phyloP scores from a whole-genome alignment of 1,140 invertebrate species.

The Panonychus citri region DNA sequence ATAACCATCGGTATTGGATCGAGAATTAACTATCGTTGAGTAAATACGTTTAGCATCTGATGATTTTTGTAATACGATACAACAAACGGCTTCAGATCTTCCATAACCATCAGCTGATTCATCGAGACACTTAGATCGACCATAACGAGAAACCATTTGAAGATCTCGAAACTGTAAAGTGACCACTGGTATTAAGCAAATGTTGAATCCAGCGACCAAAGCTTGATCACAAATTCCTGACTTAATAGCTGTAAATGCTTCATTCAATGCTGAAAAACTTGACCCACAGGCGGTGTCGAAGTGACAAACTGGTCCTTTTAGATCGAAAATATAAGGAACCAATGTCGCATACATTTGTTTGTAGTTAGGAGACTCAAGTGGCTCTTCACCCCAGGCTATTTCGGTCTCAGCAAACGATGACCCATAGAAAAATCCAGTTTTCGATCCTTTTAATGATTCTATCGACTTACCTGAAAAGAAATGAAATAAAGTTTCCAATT shows the following conservation, averaged over 20 bases:
- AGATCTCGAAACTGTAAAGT: not conserved
- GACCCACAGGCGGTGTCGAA: not conserved
- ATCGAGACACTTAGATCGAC: slow-evolving; percentile 62
- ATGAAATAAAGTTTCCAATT: no score
- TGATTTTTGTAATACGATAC: slow-evolving; percentile 27
- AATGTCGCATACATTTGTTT: not conserved
- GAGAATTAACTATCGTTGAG: not conserved
- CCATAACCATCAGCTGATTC: slow-evolving; percentile 45
- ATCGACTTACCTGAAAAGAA: not conserved
- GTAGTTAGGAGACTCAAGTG: not conserved
- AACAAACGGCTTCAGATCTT: slow-evolving; percentile 31
- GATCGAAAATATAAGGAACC: not conserved
- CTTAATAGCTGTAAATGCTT: not conserved
- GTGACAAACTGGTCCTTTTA: not conserved
- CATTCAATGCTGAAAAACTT: not conserved
- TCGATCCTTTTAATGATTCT: not conserved
- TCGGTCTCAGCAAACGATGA: not conserved
- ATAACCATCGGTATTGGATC: not conserved
- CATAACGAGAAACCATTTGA: not conserved
- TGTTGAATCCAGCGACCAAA: slow-evolving; percentile 31
- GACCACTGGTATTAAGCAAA: slow-evolving; percentile 20
- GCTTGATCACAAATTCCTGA: not conserved
- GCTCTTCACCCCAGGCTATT: not conserved
- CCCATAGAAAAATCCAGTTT: not conserved
- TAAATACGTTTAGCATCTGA: slow-evolving; percentile 13